Evolutionary conservation across 2,888 invertebrate species (phyloP), one percentile per base, ranked within the genome.

Genomic region (Bembecia ichneumoniformis): DNA sequence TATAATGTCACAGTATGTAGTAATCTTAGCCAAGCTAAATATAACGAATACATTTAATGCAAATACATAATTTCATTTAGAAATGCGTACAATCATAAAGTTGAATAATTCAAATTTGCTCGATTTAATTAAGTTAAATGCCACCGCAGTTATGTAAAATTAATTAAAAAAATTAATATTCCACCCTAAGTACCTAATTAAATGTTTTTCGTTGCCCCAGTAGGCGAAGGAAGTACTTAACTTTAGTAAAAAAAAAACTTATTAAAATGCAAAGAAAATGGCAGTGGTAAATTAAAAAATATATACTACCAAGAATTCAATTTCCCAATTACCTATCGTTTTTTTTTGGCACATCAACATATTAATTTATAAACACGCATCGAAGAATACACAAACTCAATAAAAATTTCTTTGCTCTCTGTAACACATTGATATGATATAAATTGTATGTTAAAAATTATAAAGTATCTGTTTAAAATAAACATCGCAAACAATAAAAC

Each of bases 81-180:
- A 49, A 28, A 47, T 34, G 43, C 35, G 45, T 43, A 28, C 20
- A 28, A 7, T 47, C 43, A 53, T 52, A 54, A 50, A 53, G 53
- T 51, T 49, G 52, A 49, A 57, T 51, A 51, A 56, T 54, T 50
- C 44, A 55, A 58, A 55, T 57, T 59, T 55, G 55, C 55, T 56
- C 52, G 51, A 51, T 56, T 58, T 59, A 55, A 56, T 59, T 57
- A 58, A 63, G 56, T 58, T 65, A 66, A 67, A 65, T 64, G 67
- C 66, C 64, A 64, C 59, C 63, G 57, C 55, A 56, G 54, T 55
- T 63, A 53, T 52, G 53, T 50, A 40, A 40, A 3, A 40, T 40
- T 40, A 40, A 13, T 40, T 11, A 11, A 40, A 44, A 44, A 44
- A 44, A 44, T 9, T 16, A n/a, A 44, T 44, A 5, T 44, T 44